Base-by-base conservation (phyloP, 2,113 vertebrate species). In the Carettochelys insculpta region DNA sequence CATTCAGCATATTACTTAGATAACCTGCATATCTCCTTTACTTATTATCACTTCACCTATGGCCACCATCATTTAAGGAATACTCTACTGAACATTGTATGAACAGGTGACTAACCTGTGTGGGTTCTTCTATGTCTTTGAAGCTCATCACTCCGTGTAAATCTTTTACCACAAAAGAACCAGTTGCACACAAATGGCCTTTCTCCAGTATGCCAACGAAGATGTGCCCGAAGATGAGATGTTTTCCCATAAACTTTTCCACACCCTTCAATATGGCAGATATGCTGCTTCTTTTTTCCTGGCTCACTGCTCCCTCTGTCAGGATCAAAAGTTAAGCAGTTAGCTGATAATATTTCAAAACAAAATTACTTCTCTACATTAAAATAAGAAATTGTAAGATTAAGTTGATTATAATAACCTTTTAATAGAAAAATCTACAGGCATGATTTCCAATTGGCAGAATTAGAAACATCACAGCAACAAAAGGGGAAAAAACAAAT, bases 211-310 rank as follows among this genome's bases (percentile, higher is more conserved):
- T 99, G 99, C 99, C 99, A 99, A 96, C 99, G 99, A 96, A 99
- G 98, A 94, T 99, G 99, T 53, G 99, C 99, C 95, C 99, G 98
- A 88, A 99, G 98, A 97, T 99, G 99, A 92, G 99, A 99, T 45
- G 99, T 99, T 97, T 99, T 99, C 68, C 99, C 99, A 89, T 99
- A 99, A 77, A 99, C 99, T 97, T 99, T 99, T 85, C 99, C 99
- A 85, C 99, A 99, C 89, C 99, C 99, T 97, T 99, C 99, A 97
- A 99, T 99, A 96, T 99, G 99, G 96, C 99, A 99, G 95, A 99
- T 98, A 96, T 99, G 99, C 95, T 99, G 99, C 90, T 99, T 99
- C 98, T 99, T 99, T 98, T 99, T 99, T 78, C 99, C 98, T 77
- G 99, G 99, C 95, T 99, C 99, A 90, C 98, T 99, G 85, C 97